Evolutionary conservation across 2,113 vertebrate genomes (phyloP).

Genomic region (Ceratotherium simum): DNA sequence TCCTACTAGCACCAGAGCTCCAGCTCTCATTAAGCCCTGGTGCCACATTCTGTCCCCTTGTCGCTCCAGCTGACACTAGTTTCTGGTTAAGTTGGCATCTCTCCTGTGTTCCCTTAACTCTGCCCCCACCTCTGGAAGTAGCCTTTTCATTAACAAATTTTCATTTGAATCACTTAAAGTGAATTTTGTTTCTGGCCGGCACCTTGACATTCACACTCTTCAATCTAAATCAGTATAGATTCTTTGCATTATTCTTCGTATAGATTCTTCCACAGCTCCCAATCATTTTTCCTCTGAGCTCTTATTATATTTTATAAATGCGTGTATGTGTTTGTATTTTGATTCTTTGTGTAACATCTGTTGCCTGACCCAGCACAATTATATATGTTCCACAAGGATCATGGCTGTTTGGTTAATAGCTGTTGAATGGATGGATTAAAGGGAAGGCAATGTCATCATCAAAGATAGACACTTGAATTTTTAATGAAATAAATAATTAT

Average conservation of each 20-base stretch:
- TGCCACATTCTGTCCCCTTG: neutral
- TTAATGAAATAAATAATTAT: slow-evolving; percentile 43
- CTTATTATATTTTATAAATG: slow-evolving; percentile 1
- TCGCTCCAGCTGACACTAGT: neutral
- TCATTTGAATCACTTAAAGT: neutral
- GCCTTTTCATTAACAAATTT: neutral
- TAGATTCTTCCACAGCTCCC: neutral
- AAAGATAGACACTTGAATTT: neutral
- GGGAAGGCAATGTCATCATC: neutral
- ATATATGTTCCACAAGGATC: neutral
- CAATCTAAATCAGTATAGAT: neutral
- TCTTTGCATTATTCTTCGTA: neutral
- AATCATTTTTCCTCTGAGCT: neutral
- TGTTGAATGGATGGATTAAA: slow-evolving; percentile 22
- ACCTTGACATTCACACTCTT: neutral
- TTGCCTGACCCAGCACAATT: neutral
- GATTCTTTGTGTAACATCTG: slow-evolving; percentile 19
- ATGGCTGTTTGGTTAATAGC: slow-evolving; percentile 33
- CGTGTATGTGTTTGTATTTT: neutral
- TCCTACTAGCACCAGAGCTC: neutral
- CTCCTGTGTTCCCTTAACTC: neutral
- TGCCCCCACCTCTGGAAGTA: neutral
- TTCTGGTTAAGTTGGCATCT: neutral
- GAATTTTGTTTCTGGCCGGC: neutral
- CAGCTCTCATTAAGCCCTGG: neutral